phyloP scores from a whole-genome alignment of 2,888 invertebrate species.

The Luffia ferchaultella region DNA sequence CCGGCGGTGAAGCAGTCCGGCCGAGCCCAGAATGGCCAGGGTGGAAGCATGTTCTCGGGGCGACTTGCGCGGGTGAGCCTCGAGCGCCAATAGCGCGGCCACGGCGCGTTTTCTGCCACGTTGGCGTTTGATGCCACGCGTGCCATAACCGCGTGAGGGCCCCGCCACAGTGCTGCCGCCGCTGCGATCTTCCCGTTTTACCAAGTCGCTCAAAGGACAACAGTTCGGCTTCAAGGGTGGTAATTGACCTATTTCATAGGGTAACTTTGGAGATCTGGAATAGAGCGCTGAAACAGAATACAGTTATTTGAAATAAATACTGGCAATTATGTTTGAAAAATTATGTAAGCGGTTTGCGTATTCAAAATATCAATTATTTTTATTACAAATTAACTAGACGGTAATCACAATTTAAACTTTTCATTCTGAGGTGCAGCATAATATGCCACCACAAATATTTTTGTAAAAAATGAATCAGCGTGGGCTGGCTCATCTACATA shows the following conservation, averaged over 20 bases:
- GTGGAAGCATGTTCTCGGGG: conserved; percentile 91
- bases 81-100: conserved; percentile 35
- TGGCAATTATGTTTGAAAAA: too few relatives aligned
- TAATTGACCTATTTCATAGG: conserved; percentile 77
- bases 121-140: conserved; percentile 48
- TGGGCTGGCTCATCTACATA: too few relatives aligned
- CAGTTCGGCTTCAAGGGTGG: conserved; percentile 68
- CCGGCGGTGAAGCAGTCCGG: conserved; percentile 66
- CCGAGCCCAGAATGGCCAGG: conserved; percentile 76
- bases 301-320: too few relatives aligned
- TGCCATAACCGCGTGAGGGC: conserved; percentile 45
- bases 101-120: conserved; percentile 24
- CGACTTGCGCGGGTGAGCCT: conserved; percentile 78
- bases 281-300: conserved; percentile 54
- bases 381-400: too few relatives aligned
- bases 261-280: conserved; percentile 72
- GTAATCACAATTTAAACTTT: too few relatives aligned
- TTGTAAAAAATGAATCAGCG: too few relatives aligned
- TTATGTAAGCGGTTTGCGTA: too few relatives aligned
- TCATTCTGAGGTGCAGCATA: too few relatives aligned
- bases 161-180: conserved; percentile 21
- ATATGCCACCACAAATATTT: too few relatives aligned
- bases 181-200: conserved; percentile 38
- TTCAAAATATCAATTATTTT: too few relatives aligned
- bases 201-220: conserved; percentile 55